Evolutionary conservation across 1,140 invertebrate genomes (phyloP), one percentile per base, ranked within the genome.

Genomic region (Achroia grisella): DNA sequence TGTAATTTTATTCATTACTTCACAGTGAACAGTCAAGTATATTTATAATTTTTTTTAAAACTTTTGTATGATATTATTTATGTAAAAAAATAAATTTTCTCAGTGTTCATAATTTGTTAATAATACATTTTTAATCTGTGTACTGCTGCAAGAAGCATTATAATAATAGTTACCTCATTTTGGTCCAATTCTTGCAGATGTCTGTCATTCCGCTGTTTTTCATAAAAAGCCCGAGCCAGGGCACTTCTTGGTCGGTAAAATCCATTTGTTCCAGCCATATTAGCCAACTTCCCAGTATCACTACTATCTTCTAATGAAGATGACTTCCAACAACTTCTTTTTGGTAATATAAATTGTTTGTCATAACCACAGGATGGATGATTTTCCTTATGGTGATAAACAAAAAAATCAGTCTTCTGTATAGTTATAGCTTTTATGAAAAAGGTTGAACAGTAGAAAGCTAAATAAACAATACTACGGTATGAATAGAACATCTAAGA

Each of bases 151-250:
- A 44, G 42, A 36, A 32, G 41, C 13, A 29, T 40, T 40, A 39
- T 23, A 3, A 23, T 3, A 23, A 23, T 23, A 23, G 10, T 89
- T 76, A 92, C 92, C 88, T 90, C 86, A 39, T 82, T 86, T 64
- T 91, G 91, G 67, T 93, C 90, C 61, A 91, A 87, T 13, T 83
- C 74, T 49, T 89, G 84, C 0, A 93, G 86, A 48, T 88, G 82
- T 60, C 90, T 87, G 70, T 93, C 92, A 53, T 90, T 89, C 40
- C 86, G 71, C 53, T 92, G 90, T 69, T 92, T 91, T 55, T 92
- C 88, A 80, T 92, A 92, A 4, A 93, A 74, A 27, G 91, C 85
- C 55, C 91, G 79, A 15, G 92, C 91, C 23, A 93, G 73, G 47
- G 89, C 89, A 53, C 91, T 91, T 58, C 91, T 84, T 33, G 91